These are phyloP conservation scores for Podocnemis expansa DNA, from an alignment of 2,113 vertebrate genomes.

Conservation along the genomic window DNA sequence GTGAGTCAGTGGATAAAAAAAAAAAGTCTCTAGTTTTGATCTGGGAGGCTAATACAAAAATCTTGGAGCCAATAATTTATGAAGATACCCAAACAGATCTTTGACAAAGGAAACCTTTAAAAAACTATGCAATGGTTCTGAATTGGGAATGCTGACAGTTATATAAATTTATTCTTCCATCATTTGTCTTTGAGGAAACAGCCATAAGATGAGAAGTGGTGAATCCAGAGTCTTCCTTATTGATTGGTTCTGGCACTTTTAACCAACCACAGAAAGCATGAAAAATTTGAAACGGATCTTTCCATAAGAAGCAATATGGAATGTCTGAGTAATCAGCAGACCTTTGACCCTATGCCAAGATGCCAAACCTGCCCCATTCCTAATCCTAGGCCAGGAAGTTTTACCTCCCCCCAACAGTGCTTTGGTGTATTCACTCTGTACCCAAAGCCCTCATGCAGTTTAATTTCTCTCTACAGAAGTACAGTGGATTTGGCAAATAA, in stretches of 20 bases:
- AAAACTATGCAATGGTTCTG: not conserved
- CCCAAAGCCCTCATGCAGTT: fast-evolving
- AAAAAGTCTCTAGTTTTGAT: not conserved
- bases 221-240: not conserved
- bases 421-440: not conserved
- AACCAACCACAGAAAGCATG: not conserved
- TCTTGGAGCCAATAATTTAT: not conserved
- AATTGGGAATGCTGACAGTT: not conserved
- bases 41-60: not conserved
- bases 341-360: not conserved
- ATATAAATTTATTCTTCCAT: not conserved
- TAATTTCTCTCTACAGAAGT: not conserved
- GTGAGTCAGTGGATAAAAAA: not conserved
- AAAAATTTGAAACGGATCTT: not conserved
- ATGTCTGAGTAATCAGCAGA: not conserved
- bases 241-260: not conserved
- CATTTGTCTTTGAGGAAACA: not conserved
- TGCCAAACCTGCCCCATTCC: not conserved
- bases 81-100: not conserved
- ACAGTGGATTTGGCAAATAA: not conserved
- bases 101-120: not conserved
- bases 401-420: not conserved
- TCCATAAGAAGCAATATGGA: not conserved
- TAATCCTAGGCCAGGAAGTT: not conserved
- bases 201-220: not conserved